phyloP scores from a whole-genome alignment of 2,888 invertebrate species.

The Anticlea derivata region DNA sequence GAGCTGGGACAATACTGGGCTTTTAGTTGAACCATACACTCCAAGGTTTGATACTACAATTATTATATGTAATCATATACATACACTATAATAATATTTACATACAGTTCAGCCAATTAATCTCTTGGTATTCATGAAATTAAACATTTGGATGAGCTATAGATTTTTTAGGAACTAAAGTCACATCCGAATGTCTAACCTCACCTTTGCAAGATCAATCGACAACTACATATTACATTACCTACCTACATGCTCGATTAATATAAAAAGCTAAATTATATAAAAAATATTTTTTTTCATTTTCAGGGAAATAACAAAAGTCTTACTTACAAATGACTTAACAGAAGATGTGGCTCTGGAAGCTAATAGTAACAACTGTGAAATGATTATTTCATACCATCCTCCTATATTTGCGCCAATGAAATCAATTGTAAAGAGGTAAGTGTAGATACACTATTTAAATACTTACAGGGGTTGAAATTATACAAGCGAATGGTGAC shows the following conservation, averaged over 20 bases:
- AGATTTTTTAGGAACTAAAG: too few relatives aligned
- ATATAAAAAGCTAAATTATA: too few relatives aligned
- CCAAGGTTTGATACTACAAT: slow-evolving; percentile 61
- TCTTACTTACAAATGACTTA: slow-evolving; percentile 95
- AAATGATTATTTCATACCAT: slow-evolving; percentile 96
- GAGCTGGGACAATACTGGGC: slow-evolving; percentile 97
- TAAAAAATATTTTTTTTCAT: slow-evolving; percentile 8
- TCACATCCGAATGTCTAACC: too few relatives aligned
- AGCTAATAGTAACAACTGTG: slow-evolving; percentile 86
- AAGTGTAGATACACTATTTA: slow-evolving; percentile 31
- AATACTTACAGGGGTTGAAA: too few relatives aligned
- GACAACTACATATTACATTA: too few relatives aligned
- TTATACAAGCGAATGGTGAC: too few relatives aligned
- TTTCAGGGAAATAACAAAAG: slow-evolving; percentile 82
- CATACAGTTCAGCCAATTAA: too few relatives aligned
- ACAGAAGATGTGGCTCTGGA: slow-evolving; percentile 94
- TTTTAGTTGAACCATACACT: slow-evolving; percentile 91
- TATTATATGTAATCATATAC: too few relatives aligned
- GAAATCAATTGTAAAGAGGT: slow-evolving; percentile 92
- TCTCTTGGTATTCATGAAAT: background rate
- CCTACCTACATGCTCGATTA: too few relatives aligned
- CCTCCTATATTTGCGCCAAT: slow-evolving; percentile 96
- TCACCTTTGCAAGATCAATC: too few relatives aligned
- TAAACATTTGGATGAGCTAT: too few relatives aligned
- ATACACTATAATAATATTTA: too few relatives aligned